Evolutionary conservation across 2,113 vertebrate species (phyloP).

Genomic region (Rostratula benghalensis): DNA sequence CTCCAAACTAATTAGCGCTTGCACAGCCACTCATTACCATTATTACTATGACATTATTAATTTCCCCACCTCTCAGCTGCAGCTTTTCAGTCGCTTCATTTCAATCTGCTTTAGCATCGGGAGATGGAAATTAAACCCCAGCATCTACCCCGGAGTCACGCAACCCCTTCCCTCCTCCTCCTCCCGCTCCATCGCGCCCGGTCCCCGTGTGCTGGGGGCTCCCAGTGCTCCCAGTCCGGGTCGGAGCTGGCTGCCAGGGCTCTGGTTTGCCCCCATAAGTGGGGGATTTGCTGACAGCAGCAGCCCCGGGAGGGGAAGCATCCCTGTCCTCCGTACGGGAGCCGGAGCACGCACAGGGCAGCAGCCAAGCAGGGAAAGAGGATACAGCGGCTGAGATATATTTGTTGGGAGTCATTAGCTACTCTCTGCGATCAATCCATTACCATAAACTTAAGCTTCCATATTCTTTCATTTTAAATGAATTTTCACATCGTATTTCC

Average conservation of each 20-base stretch:
- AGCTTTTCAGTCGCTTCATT: neutral
- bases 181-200: rapidly evolving
- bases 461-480: constrained; percentile 78
- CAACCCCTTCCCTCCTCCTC: neutral
- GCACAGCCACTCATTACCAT: constrained; percentile 49
- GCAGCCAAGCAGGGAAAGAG: neutral
- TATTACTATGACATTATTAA: constrained; percentile 54
- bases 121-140: constrained; percentile 13
- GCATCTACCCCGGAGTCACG: neutral
- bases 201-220: rapidly evolving
- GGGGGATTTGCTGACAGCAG: neutral
- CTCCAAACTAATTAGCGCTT: constrained; percentile 38
- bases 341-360: neutral
- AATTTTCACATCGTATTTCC: constrained; percentile 78
- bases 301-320: constrained; percentile 7
- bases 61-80: constrained; percentile 59
- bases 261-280: neutral
- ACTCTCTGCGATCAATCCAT: constrained; percentile 71
- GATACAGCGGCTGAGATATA: constrained; percentile 25
- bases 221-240: neutral
- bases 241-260: rapidly evolving
- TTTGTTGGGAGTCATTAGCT: constrained; percentile 73
- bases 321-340: neutral
- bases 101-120: neutral
- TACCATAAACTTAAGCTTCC: constrained; percentile 77